Evolutionary conservation across 1,140 invertebrate genomes (phyloP).

Genomic region (Drosophila sp.): DNA sequence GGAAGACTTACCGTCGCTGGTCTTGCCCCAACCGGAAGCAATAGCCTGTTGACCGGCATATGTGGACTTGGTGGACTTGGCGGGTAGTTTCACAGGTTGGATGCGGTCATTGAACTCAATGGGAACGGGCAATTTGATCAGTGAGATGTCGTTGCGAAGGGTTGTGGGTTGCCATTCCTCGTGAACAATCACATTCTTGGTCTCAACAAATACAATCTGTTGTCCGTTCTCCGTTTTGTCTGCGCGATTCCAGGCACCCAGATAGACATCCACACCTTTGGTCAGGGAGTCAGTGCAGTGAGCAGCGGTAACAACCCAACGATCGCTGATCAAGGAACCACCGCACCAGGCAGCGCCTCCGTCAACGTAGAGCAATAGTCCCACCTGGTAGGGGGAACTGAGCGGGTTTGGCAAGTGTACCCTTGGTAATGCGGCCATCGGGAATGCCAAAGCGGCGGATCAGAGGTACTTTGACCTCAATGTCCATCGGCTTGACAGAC

Average conservation of each 20-base stretch:
- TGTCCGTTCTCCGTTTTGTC: conserved; percentile 58
- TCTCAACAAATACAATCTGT: conserved; percentile 65
- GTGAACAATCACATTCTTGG: conserved; percentile 58
- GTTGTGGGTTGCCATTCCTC: conserved; percentile 25
- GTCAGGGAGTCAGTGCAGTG: conserved; percentile 86
- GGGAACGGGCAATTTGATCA: conserved; percentile 65
- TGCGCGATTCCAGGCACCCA: conserved; percentile 68
- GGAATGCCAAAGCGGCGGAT: conserved; percentile 6
- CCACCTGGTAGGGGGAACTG: conserved; percentile 86
- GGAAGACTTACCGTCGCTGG: conserved; percentile 57
- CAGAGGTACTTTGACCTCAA: conserved; percentile 31
- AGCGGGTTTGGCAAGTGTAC: conserved; percentile 69
- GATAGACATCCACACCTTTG: conserved; percentile 71
- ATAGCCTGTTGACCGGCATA: conserved; percentile 49
- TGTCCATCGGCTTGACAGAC: conserved; percentile 34
- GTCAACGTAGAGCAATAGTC: conserved; percentile 76
- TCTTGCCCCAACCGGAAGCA: conserved; percentile 76
- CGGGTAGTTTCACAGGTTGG: conserved; percentile 62
- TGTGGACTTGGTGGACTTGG: conserved; percentile 48
- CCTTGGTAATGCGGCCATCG: conserved; percentile 67
- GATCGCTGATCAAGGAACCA: conserved; percentile 86
- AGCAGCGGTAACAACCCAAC: conserved; percentile 87
- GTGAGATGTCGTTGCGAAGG: conserved; percentile 67
- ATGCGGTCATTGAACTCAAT: conserved; percentile 61
- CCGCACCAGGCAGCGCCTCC: conserved; percentile 85